A percentile compares a stretch with the other conserved stretches of the same genome.
phyloP scores from a whole-genome alignment of 2,888 invertebrate species.

The Phyllotreta cruciferae region DNA sequence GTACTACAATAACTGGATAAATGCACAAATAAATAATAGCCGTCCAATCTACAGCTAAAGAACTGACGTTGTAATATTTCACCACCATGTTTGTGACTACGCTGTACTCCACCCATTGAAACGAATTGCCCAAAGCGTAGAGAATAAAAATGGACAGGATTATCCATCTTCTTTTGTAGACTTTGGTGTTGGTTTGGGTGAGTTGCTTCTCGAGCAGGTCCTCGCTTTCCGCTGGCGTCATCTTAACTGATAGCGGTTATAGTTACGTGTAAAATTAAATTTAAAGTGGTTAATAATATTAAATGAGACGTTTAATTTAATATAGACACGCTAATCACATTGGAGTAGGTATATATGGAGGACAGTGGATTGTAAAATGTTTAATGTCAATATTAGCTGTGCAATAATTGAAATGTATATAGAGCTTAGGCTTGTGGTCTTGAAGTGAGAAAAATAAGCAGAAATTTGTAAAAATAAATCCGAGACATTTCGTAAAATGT shows the following conservation, averaged over 20 bases:
- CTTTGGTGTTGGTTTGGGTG: constrained; percentile 60
- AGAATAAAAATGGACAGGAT: constrained; percentile 83
- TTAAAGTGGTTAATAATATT: background rate
- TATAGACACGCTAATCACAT: background rate
- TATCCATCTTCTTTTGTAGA: constrained; percentile 80
- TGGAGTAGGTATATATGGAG: too few relatives aligned
- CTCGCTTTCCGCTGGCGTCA: constrained; percentile 27
- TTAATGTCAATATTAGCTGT: too few relatives aligned
- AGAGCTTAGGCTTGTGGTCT: too few relatives aligned
- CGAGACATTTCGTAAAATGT: too few relatives aligned
- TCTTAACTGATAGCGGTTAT: background rate
- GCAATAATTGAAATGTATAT: too few relatives aligned
- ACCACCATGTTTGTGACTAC: constrained; percentile 86
- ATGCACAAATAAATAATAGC: constrained; percentile 96
- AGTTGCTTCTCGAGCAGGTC: constrained; percentile 27
- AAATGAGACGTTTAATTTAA: background rate
- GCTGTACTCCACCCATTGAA: constrained; percentile 96
- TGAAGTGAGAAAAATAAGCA: too few relatives aligned
- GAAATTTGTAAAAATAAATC: too few relatives aligned
- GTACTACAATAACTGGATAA: constrained; percentile 95
- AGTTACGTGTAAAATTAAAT: background rate
- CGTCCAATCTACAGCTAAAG: constrained; percentile 88
- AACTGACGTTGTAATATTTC: constrained; percentile 75
- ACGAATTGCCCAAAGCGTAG: constrained; percentile 86
- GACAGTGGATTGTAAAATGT: too few relatives aligned